phyloP scores from a whole-genome alignment of 2,888 invertebrate genomes.

The Tipula helvola region DNA sequence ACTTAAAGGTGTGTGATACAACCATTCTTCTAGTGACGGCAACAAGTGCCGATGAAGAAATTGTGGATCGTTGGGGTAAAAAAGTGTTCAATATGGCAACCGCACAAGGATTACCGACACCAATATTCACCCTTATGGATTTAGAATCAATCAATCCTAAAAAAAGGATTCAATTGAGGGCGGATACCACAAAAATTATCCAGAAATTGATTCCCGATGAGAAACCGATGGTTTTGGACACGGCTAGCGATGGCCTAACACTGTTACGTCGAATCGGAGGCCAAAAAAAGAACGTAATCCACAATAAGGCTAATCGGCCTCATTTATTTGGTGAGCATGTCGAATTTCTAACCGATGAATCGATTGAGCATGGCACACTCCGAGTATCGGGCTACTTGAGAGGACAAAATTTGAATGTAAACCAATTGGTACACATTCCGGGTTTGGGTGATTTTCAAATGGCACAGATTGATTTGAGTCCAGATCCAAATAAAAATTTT shows the following conservation, averaged over 20 bases:
- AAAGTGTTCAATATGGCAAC: constrained; percentile 62
- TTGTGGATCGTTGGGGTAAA: constrained; percentile 69
- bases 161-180: constrained; percentile 45
- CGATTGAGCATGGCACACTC: constrained; percentile 44
- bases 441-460: constrained; percentile 92
- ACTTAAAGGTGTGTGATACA: constrained; percentile 78
- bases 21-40: constrained; percentile 68
- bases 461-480: constrained; percentile 56
- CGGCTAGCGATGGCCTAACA: constrained; percentile 60
- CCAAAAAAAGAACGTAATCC: constrained; percentile 64
- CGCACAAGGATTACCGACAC: constrained; percentile 71
- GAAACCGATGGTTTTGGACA: constrained; percentile 68
- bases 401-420: constrained; percentile 72
- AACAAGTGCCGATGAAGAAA: constrained; percentile 44
- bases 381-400: constrained; percentile 80
- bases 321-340: constrained; percentile 74
- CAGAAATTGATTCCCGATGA: constrained; percentile 69
- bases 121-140: constrained; percentile 60
- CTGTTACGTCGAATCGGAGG: constrained; percentile 60
- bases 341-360: constrained; percentile 43
- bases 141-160: constrained; percentile 61
- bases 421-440: constrained; percentile 79
- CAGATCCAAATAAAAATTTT: constrained; percentile 48
- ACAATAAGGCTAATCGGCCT: constrained; percentile 67
- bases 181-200: constrained; percentile 37